Conservation (phyloP, 2,797 vertebrate species). For the Natrix natrix region DNA sequence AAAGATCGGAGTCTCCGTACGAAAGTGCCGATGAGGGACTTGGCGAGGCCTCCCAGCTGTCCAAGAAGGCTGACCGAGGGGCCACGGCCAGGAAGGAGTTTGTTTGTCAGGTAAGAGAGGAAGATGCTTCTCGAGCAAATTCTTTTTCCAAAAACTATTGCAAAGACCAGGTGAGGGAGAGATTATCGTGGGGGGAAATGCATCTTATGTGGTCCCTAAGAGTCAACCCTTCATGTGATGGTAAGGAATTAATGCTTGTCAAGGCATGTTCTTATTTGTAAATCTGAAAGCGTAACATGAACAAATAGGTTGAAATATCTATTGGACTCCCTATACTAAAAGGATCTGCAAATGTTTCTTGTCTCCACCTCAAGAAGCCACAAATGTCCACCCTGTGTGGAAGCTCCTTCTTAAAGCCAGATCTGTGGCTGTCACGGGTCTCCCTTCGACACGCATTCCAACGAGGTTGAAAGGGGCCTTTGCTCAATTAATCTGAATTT, state of each 20-base stretch:
- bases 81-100: conserved; percentile 82
- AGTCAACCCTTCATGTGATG: not conserved
- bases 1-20: conserved; percentile 87
- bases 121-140: not conserved
- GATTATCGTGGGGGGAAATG: not conserved
- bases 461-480: not conserved
- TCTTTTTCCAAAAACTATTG: not conserved
- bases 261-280: not conserved
- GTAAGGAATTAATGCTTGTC: not conserved
- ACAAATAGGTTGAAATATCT: not conserved
- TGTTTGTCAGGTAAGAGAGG: conserved; percentile 86
- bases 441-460: not conserved
- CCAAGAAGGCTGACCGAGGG: conserved; percentile 86
- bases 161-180: not conserved
- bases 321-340: not conserved
- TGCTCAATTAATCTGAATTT: no score
- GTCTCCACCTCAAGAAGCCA: not conserved
- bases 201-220: not conserved
- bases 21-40: conserved; percentile 88
- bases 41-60: conserved; percentile 72
- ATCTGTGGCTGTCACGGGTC: no score
- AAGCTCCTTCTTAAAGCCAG: not conserved
- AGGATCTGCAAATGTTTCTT: not conserved
- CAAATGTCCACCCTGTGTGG: not conserved
- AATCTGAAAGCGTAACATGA: not conserved